phyloP scores from a whole-genome alignment of 2,113 vertebrate species.

The Bubo blakistoni region DNA sequence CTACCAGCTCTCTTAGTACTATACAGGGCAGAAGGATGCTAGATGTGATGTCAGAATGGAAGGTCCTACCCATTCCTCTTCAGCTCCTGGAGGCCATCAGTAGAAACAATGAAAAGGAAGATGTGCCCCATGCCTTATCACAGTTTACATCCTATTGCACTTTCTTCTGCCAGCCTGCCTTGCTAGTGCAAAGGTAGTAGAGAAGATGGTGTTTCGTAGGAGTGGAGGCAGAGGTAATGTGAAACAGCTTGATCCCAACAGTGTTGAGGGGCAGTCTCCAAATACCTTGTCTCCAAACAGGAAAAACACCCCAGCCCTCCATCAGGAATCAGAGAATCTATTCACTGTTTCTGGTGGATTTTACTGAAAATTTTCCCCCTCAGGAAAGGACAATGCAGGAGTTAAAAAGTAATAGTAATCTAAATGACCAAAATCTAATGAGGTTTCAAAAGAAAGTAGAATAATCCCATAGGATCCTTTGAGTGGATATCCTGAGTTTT shows the following conservation, averaged over 20 bases:
- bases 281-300: neutral
- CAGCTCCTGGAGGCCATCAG: neutral
- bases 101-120: neutral
- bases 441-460: neutral
- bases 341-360: neutral
- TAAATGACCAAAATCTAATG: neutral
- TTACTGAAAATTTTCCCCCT: neutral
- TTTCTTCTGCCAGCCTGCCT: neutral
- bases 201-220: rapidly evolving
- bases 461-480: neutral
- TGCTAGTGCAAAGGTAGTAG: neutral
- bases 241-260: neutral
- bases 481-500: neutral
- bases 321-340: neutral
- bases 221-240: neutral
- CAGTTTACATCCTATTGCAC: neutral
- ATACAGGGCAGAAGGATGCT: neutral
- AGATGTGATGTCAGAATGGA: neutral
- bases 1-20: neutral
- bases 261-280: neutral
- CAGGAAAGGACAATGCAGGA: neutral
- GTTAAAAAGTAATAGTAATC: neutral
- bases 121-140: neutral
- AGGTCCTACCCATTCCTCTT: neutral
- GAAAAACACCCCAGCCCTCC: neutral